Evolutionary conservation across 2,797 vertebrate species (phyloP).

Genomic region (Tadarida brasiliensis): DNA sequence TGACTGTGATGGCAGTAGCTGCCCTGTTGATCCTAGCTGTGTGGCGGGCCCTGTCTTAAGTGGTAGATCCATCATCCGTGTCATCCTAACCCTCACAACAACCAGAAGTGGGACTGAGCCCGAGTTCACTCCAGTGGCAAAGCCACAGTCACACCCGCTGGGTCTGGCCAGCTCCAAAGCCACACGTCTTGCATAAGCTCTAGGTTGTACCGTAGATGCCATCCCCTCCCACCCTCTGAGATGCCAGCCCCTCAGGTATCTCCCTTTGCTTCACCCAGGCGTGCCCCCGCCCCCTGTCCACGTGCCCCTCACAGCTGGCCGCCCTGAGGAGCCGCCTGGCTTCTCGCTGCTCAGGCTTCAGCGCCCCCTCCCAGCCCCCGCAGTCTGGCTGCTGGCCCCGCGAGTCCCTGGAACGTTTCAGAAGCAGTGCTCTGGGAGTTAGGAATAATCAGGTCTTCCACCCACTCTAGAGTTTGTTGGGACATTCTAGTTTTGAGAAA

Average conservation of each 20-base stretch:
- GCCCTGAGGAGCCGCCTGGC: background rate
- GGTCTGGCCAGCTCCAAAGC: background rate
- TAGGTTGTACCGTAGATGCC: background rate
- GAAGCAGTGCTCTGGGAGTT: background rate
- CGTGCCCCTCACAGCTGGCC: fast-evolving
- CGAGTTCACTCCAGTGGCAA: background rate
- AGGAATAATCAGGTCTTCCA: background rate
- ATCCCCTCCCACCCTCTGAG: background rate
- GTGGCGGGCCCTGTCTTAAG: background rate
- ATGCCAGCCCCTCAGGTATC: background rate
- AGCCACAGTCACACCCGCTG: no score
- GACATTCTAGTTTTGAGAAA: background rate
- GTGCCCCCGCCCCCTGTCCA: background rate
- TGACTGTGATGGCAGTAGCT: background rate
- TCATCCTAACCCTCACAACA: no score
- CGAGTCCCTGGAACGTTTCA: background rate
- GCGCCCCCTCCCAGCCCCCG: background rate
- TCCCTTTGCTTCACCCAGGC: background rate
- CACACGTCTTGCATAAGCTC: background rate
- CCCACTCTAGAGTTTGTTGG: background rate
- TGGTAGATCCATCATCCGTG: background rate
- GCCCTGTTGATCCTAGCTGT: background rate
- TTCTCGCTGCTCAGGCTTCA: background rate
- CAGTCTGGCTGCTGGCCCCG: background rate
- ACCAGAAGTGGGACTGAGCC: fast-evolving